Evolutionary conservation across 1,140 invertebrate genomes (phyloP), one percentile per base, ranked within the genome.

Genomic region (Ditylenchus dipsaci): DNA sequence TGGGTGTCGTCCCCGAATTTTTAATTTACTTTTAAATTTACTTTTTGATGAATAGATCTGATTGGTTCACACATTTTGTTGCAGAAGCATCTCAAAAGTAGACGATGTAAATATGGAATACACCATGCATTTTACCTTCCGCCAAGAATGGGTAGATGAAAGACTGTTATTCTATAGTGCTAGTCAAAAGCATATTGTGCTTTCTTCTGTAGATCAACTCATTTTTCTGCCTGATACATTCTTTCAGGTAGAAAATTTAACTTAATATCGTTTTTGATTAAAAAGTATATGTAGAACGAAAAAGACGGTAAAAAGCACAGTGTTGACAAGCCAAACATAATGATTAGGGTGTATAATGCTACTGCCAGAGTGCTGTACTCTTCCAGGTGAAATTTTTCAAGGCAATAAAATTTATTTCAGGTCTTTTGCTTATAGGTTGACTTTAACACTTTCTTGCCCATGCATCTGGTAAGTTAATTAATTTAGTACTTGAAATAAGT

Each of bases 251-350:
- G 49, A n/a, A n/a, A n/a, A 1, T 30, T n/a, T 43, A 42, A 38
- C 11, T 3, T 38, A 38, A 38, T 38, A 7, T 19, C 8, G n/a
- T 17, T 21, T 11, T 17, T 68, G 21, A 67, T 53, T 21, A 30
- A 26, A 29, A 23, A 30, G 94, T 72, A 94, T 95, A 88, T 95
- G 94, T 85, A 91, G 91, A 95, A 96, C 80, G 93, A 96, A 86
- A 95, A 95, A 84, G 91, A 95, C 81, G 93, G 92, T 56, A 92
- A 95, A 83, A 94, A 95, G 84, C 93, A 96, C 85, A 91, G 93
- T 83, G 95, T 96, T n/a, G 81, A 83, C 47, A 71, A 73, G 42
- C 81, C 81, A 49, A 81, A 81, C 65, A 70, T 96, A 66, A 92
- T 96, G 87, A 92, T 96, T 81, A 87, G 93, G 76, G 95, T 96